Base-by-base conservation (phyloP, 2,113 vertebrate species). In the Geococcyx californianus region DNA sequence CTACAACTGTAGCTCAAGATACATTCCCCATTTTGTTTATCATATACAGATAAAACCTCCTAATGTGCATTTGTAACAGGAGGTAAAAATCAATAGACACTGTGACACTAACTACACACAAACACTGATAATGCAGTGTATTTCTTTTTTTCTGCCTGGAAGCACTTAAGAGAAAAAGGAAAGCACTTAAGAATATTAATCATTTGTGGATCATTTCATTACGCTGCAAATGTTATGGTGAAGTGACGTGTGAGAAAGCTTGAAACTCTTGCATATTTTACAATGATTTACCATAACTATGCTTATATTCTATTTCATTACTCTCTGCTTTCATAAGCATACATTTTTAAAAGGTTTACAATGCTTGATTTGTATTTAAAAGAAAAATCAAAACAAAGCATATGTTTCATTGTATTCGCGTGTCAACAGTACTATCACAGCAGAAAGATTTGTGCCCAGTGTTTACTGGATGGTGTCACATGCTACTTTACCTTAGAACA, bases 111-210 rank as follows among this genome's bases (percentile, higher is more conserved):
- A 91, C 93, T 90, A 85, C 55, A 88, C 75, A 90, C 55, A 96
- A 96, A 95, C 79, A 96, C 47, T 86, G 92, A 92, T 90, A 95
- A 93, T 84, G 92, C 47, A 67, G 83, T 75, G 80, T 70, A 86
- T 90, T 93, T 85, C 56, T 74, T 93, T 87, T 86, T 76, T 90
- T 90, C 93, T 96, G 87, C 82, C 72, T 97, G 82, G 90, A 93
- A 95, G 92, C 92, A 86, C 94, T 97, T 94, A 96, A 97, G 82
- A 93, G 90, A 80, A 95, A 94, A 94, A 88, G 51, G 33, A 93
- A 94, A 93, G 92, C 95, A 94, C 94, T 97, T 96, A 97, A 95
- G 85, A 96, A 93, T 96, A 97, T 96, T 97, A 96, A 97, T 97
- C 90, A 96, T 95, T 93, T 93, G 75, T 94, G 88, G 82, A 77